Evolutionary conservation across 2,888 invertebrate species (phyloP).

Genomic region (Lasioglossum malachurum): DNA sequence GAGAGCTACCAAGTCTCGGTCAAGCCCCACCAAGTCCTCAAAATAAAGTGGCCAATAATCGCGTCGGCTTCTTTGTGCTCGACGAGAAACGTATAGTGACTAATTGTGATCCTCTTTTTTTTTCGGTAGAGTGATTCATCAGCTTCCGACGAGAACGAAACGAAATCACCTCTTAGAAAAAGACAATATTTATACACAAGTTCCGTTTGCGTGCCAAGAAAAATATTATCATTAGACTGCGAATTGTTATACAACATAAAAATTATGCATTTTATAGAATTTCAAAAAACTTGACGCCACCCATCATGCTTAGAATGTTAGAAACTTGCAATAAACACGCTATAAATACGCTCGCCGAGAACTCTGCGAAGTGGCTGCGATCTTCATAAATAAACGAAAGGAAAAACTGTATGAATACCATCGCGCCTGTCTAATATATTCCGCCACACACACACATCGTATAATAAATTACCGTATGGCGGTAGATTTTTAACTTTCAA

Average conservation of each 20-base stretch:
- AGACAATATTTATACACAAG: neutral
- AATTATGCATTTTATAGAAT: too few relatives aligned
- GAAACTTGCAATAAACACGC: neutral
- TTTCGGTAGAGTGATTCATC: neutral
- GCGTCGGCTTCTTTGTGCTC: conserved; percentile 14
- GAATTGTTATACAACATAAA: too few relatives aligned
- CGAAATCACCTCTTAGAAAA: neutral
- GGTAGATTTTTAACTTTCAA: neutral
- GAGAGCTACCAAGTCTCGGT: conserved; percentile 46
- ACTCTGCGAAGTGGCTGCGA: neutral
- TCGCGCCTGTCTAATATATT: neutral
- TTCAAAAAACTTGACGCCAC: too few relatives aligned
- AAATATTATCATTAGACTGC: neutral
- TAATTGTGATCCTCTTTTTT: conserved; percentile 7
- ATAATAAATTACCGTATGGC: neutral
- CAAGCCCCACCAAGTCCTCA: neutral
- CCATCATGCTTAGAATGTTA: neutral
- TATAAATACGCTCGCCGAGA: neutral
- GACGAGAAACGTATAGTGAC: conserved; percentile 23
- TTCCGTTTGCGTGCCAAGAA: neutral
- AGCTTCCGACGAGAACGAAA: neutral
- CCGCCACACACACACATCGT: neutral
- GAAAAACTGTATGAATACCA: neutral
- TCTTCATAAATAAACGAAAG: neutral
- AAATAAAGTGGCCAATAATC: conserved; percentile 30